phyloP scores from a whole-genome alignment of 2,888 invertebrate species.

The Diarsia dahlii region DNA sequence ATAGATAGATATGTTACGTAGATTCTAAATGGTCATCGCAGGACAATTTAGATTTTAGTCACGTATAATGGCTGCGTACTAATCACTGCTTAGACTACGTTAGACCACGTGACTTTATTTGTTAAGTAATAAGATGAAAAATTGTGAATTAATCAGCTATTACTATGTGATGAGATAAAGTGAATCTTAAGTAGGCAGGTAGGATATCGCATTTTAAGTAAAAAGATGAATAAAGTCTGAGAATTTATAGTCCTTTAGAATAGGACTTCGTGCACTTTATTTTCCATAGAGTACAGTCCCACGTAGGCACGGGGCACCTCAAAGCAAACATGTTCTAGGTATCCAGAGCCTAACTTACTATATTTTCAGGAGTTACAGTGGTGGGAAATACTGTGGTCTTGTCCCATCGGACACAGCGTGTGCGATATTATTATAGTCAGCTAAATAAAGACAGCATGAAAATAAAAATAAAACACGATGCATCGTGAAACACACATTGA shows the following conservation, averaged over 20 bases:
- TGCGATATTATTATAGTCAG: not conserved
- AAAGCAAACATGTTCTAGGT: not conserved
- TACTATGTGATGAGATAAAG: constrained; percentile 10
- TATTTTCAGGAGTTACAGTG: too few species aligned
- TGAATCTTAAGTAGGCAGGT: not conserved
- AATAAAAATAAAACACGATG: constrained; percentile 6
- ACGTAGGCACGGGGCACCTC: not conserved
- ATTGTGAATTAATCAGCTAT: constrained; percentile 14
- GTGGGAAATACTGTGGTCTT: too few species aligned
- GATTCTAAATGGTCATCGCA: not conserved
- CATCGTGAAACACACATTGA: constrained; percentile 28
- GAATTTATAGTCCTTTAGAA: not conserved
- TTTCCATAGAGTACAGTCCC: not conserved
- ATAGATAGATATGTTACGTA: not conserved
- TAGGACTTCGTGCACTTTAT: not conserved
- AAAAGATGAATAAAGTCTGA: not conserved
- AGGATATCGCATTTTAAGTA: constrained; percentile 1
- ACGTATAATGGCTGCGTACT: constrained; percentile 27
- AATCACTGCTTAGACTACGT: not conserved
- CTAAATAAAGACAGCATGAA: constrained; percentile 7
- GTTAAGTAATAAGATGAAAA: not conserved
- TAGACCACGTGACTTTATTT: constrained; percentile 3
- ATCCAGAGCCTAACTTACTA: not conserved
- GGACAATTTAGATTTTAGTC: constrained; percentile 28
- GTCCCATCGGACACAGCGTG: not conserved